Evolutionary conservation across 2,113 vertebrate genomes (phyloP).

Genomic region (Platanista minor): DNA sequence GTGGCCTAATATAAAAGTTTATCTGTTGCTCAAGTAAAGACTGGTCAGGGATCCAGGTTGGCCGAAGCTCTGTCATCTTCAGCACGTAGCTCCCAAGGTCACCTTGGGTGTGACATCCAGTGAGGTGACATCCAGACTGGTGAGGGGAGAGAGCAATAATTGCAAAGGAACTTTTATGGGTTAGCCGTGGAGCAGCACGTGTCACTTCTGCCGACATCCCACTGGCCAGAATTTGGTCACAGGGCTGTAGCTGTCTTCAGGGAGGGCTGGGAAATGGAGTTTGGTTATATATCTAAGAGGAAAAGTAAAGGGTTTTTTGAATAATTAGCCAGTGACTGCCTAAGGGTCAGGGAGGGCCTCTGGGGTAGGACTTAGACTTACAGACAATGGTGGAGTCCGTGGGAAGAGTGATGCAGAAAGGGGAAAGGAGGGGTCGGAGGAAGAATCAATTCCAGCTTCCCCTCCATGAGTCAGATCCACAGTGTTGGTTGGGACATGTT

Average conservation of each 20-base stretch:
- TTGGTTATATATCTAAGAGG: not conserved
- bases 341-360: not conserved
- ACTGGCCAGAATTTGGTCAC: not conserved
- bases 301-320: not conserved
- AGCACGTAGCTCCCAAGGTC: not conserved
- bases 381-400: not conserved
- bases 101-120: not conserved
- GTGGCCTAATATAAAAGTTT: not conserved
- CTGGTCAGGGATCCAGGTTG: not conserved
- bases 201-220: not conserved
- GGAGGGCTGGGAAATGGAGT: not conserved
- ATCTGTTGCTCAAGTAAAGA: not conserved
- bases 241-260: not conserved
- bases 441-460: not conserved
- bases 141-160: no score
- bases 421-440: not conserved
- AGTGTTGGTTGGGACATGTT: not conserved
- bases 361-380: not conserved
- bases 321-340: not conserved
- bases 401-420: not conserved
- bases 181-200: not conserved
- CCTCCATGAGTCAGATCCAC: not conserved
- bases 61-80: not conserved
- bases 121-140: not conserved
- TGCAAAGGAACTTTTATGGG: not conserved